phyloP scores from a whole-genome alignment of 1,140 invertebrate genomes.

The Temnothorax longispinosus region DNA sequence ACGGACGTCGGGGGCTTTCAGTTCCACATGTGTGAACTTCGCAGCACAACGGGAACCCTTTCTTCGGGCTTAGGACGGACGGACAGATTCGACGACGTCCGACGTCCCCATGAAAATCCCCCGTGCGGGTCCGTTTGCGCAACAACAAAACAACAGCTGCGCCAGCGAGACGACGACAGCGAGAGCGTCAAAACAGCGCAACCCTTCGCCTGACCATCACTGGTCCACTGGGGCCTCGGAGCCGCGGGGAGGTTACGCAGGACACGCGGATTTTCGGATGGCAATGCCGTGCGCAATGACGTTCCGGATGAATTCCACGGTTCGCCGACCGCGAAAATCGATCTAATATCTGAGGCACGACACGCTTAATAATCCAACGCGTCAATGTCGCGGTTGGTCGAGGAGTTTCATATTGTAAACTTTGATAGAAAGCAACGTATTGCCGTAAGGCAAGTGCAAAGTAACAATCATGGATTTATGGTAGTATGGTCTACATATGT shows the following conservation, averaged over 20 bases:
- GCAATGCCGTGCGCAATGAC: neutral
- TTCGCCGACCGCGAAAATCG: neutral
- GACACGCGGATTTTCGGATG: slow-evolving; percentile 37
- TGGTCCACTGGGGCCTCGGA: slow-evolving; percentile 18
- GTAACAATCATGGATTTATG: neutral
- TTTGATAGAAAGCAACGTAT: neutral
- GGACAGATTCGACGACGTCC: slow-evolving; percentile 72
- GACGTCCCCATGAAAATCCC: slow-evolving; percentile 81
- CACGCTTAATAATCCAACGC: neutral
- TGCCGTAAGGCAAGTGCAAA: neutral
- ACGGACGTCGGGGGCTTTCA: slow-evolving; percentile 69
- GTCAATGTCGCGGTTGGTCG: neutral
- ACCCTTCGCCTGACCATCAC: slow-evolving; percentile 74
- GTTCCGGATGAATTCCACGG: neutral
- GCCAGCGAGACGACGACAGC: slow-evolving; percentile 59
- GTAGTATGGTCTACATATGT: neutral
- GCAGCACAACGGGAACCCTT: slow-evolving; percentile 79
- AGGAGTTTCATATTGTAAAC: neutral
- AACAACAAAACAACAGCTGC: slow-evolving; percentile 86
- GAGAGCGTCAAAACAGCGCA: slow-evolving; percentile 79
- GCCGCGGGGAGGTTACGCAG: neutral
- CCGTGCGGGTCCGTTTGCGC: slow-evolving; percentile 75
- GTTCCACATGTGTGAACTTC: slow-evolving; percentile 79
- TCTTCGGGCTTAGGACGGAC: slow-evolving; percentile 78
- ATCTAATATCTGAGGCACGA: neutral